These are phyloP conservation scores for Pachyramphus minor DNA, from an alignment of 2,113 vertebrate species.

Conservation along the genomic window DNA sequence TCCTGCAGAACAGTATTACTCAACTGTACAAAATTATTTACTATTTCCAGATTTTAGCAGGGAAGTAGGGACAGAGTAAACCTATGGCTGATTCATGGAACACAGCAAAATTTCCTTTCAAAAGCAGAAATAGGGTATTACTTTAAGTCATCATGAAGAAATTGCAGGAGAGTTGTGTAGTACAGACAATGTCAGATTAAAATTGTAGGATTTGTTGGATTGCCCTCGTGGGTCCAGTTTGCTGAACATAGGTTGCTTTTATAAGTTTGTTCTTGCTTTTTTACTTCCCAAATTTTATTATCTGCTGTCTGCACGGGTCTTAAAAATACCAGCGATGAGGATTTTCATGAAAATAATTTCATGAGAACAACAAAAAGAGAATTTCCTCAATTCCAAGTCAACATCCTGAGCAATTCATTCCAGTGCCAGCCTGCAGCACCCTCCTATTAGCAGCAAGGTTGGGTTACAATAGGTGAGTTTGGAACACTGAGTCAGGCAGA, in stretches of 20 bases:
- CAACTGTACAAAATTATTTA: background rate
- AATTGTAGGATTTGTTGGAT: background rate
- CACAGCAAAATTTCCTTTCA: background rate
- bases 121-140: background rate
- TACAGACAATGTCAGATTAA: background rate
- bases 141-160: background rate
- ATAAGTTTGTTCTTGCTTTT: background rate
- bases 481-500: background rate
- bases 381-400: background rate
- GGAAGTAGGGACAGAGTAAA: background rate
- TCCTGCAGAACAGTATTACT: background rate
- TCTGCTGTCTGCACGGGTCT: background rate
- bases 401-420: background rate
- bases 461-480: background rate
- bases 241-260: slow-evolving; percentile 18
- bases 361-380: background rate
- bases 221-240: background rate
- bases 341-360: background rate
- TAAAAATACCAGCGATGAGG: slow-evolving; percentile 1
- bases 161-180: background rate
- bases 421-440: background rate
- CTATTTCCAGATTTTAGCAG: background rate
- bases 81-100: background rate
- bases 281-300: background rate
- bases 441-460: background rate